phyloP scores from a whole-genome alignment of 2,797 vertebrate genomes.

The Hafferia zeledoni region DNA sequence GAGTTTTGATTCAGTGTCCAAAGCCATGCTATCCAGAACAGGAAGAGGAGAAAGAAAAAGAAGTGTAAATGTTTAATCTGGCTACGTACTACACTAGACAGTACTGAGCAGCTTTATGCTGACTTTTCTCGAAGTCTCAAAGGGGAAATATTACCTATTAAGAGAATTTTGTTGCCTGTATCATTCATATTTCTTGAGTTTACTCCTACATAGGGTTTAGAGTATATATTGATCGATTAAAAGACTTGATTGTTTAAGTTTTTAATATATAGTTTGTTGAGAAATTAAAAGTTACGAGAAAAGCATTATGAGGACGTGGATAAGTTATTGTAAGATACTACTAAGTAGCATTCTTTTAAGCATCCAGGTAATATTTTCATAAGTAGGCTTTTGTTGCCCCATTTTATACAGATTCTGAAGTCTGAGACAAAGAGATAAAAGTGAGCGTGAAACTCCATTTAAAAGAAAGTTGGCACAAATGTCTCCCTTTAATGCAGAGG shows the following conservation, averaged over 20 bases:
- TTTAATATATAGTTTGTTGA: neutral
- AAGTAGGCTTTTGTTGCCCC: neutral
- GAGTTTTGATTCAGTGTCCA: neutral
- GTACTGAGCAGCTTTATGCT: neutral
- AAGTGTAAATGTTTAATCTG: neutral
- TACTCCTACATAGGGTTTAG: neutral
- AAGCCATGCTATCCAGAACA: neutral
- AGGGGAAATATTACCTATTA: neutral
- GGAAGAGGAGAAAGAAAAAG: neutral
- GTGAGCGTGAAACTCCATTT: neutral
- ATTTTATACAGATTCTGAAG: neutral
- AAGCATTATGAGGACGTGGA: accelerated
- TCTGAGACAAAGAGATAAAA: neutral
- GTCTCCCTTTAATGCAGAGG: neutral
- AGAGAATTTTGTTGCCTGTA: neutral
- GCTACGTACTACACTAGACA: neutral
- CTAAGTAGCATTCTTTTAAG: neutral
- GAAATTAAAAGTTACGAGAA: neutral
- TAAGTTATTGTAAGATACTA: neutral
- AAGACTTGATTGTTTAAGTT: neutral
- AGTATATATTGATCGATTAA: neutral
- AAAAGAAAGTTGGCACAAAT: neutral
- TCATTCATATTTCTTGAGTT: neutral
- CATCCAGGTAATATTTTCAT: neutral
- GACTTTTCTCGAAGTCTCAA: neutral